Base-by-base conservation (phyloP, 2,797 vertebrate species). In the Scleropages formosus region DNA sequence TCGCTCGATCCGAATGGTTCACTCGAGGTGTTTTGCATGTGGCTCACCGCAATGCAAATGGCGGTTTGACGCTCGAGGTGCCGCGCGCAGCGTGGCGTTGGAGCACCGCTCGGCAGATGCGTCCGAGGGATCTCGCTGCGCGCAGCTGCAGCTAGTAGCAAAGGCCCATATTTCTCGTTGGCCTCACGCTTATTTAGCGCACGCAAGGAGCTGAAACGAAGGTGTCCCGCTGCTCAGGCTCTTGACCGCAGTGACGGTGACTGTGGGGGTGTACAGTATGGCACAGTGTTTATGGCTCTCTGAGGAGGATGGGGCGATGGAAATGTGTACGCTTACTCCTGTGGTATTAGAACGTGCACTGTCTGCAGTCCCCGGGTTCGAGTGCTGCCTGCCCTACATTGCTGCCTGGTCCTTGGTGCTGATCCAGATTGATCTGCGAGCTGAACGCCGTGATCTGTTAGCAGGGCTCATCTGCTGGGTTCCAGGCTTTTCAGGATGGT, bases 21-120 rank as follows among this genome's bases (percentile, higher is more conserved):
- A 3, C 58, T 74, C 77, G 67, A 66, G 13, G 61, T 64, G 76
- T 85, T 85, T 84, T 75, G 81, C 84, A 85, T 73, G 13, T 53
- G 65, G 68, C 79, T 79, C 72, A 18, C 76, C 16, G 31, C 24
- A 47, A 80, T 69, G 67, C 60, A 66, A 78, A 81, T 80, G 66
- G 77, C 39, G 31, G 31, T 39, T 39, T 39, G 31, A 39, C 39
- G 31, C 2, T 39, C 31, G 6, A 39, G 31, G 6, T 39, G 39
- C 31, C 39, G 6, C 31, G 31, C 39, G 6, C 31, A 39, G 2
- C 31, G 31, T 2, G 31, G 31, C 31, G 39, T 31, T 6, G 6
- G 31, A 39, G 31, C 31, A 39, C n/a, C n/a, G n/a, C n/a, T n/a
- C n/a, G n/a, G n/a, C n/a, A n/a, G n/a, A n/a, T n/a, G n/a, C n/a